A percentile compares a stretch with the other conserved stretches of the same genome.
Conservation (phyloP, 1,140 invertebrate species). For the Halyomorpha halys region DNA sequence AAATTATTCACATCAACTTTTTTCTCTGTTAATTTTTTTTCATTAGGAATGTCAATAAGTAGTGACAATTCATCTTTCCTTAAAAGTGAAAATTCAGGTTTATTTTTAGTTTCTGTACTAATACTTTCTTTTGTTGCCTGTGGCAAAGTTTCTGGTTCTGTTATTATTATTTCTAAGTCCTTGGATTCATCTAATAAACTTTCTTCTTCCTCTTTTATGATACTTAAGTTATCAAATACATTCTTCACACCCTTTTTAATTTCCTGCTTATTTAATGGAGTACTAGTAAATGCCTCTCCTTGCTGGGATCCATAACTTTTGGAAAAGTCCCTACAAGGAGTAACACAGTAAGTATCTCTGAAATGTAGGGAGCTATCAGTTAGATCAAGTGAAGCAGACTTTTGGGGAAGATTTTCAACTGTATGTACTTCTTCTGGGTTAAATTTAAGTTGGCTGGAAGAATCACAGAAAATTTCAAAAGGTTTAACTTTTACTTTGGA, state of each 20-base stretch:
- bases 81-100: neutral
- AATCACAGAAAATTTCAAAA: too few relatives aligned
- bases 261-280: neutral
- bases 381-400: too few relatives aligned
- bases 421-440: too few relatives aligned
- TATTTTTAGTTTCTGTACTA: too few relatives aligned
- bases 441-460: too few relatives aligned
- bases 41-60: neutral
- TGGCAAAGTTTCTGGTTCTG: too few relatives aligned
- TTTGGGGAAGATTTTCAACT: too few relatives aligned
- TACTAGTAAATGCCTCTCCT: neutral
- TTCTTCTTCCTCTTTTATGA: neutral
- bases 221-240: neutral
- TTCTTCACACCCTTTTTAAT: neutral
- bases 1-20: neutral
- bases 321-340: neutral
- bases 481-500: too few relatives aligned
- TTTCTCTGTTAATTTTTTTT: neutral
- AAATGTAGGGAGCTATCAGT: too few relatives aligned
- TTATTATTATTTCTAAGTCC: neutral
- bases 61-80: neutral
- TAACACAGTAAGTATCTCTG: neutral
- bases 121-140: too few relatives aligned
- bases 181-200: neutral
- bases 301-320: neutral